Evolutionary conservation across 2,888 invertebrate genomes (phyloP).

Genomic region (Tubulanus polymorphus): DNA sequence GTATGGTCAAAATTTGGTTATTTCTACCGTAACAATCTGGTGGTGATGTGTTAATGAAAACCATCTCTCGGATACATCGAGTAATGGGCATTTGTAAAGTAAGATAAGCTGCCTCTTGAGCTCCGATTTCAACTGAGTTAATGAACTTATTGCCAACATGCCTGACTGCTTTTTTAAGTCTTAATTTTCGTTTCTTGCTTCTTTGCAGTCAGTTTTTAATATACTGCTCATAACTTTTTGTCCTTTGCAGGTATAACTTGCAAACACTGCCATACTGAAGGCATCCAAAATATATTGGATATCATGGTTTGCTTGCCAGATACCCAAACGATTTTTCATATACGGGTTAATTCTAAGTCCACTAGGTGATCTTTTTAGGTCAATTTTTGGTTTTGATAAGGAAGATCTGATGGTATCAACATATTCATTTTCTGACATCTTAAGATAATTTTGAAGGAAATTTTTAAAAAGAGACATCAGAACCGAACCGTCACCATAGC

Average conservation of each 20-base stretch:
- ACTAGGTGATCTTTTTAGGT: conserved; percentile 16
- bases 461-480: conserved; percentile 9
- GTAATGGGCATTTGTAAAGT: not conserved
- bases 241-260: not conserved
- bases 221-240: not conserved
- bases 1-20: conserved; percentile 8
- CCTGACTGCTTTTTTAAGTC: not conserved
- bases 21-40: conserved; percentile 11
- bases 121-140: not conserved
- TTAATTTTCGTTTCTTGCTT: not conserved
- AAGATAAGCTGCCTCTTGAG: not conserved
- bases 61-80: not conserved
- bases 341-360: not conserved
- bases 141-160: not conserved
- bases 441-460: conserved; percentile 11
- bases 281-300: not conserved
- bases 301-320: not conserved
- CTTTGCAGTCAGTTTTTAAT: not conserved
- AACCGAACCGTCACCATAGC: conserved; percentile 3
- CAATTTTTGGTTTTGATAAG: conserved; percentile 12
- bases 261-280: not conserved
- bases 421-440: conserved; percentile 15
- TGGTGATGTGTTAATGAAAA: not conserved
- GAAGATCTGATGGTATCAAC: conserved; percentile 9
- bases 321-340: not conserved